These are phyloP conservation scores for Melitaea cinxia DNA, from an alignment of 1,140 invertebrate species.

Conservation along the genomic window DNA sequence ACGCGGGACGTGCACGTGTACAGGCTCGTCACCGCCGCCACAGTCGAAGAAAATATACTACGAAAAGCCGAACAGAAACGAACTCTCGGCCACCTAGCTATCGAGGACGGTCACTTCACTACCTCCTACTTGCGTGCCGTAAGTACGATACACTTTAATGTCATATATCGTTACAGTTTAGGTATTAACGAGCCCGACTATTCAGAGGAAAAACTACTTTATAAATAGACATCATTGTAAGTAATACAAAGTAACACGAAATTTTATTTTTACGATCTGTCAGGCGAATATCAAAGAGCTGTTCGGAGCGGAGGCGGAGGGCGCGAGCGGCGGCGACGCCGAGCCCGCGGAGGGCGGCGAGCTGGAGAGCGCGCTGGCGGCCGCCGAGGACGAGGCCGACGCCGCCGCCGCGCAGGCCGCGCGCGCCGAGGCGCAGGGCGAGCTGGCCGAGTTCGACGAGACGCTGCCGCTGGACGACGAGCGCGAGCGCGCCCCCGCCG, in stretches of 20 bases:
- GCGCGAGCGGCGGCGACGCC: conserved; percentile 91
- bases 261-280: conserved; percentile 31
- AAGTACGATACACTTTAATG: conserved; percentile 55
- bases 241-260: no score
- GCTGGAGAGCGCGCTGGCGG: conserved; percentile 92
- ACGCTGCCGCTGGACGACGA: conserved; percentile 94
- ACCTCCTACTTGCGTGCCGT: conserved; percentile 98
- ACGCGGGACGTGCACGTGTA: conserved; percentile 99
- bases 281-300: conserved; percentile 96
- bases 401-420: conserved; percentile 94
- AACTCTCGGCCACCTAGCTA: conserved; percentile 97
- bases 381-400: conserved; percentile 97
- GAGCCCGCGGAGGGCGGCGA: conserved; percentile 89
- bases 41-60: conserved; percentile 99
- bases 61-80: conserved; percentile 99
- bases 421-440: conserved; percentile 95
- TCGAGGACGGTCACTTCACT: conserved; percentile 99
- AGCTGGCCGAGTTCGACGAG: conserved; percentile 98
- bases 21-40: conserved; percentile 96
- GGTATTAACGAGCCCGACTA: no score
- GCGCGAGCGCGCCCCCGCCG: conserved; percentile 83
- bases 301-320: conserved; percentile 86
- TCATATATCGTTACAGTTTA: no score
- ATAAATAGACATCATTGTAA: no score
- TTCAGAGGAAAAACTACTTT: no score